Percentiles rank a stretch among this genome's conserved stretches.
Conservation (phyloP, 2,888 invertebrate species). For the Xanthia togata region DNA sequence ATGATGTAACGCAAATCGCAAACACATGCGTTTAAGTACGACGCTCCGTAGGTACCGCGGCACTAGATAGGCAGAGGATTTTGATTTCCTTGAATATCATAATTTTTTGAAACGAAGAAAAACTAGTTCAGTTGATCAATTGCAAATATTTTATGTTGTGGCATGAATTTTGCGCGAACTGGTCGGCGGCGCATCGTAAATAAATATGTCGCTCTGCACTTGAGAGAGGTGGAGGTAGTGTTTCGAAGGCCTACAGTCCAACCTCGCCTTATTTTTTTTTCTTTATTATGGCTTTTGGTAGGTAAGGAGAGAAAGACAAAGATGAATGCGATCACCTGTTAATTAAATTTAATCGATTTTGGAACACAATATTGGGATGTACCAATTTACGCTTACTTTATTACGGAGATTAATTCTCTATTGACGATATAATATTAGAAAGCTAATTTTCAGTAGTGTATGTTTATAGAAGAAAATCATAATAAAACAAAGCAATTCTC, state of each 20-base stretch:
- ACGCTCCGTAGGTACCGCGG: neutral
- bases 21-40: neutral
- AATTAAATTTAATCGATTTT: neutral
- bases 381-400: neutral
- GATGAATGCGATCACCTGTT: neutral
- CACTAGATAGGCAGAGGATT: neutral
- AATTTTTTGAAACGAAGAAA: too few relatives aligned
- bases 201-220: too few relatives aligned
- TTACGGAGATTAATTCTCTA: neutral
- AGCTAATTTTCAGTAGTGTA: neutral
- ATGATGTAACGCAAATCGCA: neutral
- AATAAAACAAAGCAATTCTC: slow-evolving; percentile 7
- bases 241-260: too few relatives aligned
- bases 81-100: neutral
- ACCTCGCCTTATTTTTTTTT: too few relatives aligned
- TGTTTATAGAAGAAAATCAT: neutral
- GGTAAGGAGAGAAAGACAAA: too few relatives aligned
- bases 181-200: too few relatives aligned
- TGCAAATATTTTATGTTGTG: too few relatives aligned
- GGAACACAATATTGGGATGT: neutral
- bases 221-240: too few relatives aligned
- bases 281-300: too few relatives aligned
- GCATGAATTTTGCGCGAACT: too few relatives aligned
- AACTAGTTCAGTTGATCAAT: too few relatives aligned
- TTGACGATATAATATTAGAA: neutral